Evolutionary conservation across 2,113 vertebrate genomes (phyloP).

Genomic region (Irena cyanogastra): DNA sequence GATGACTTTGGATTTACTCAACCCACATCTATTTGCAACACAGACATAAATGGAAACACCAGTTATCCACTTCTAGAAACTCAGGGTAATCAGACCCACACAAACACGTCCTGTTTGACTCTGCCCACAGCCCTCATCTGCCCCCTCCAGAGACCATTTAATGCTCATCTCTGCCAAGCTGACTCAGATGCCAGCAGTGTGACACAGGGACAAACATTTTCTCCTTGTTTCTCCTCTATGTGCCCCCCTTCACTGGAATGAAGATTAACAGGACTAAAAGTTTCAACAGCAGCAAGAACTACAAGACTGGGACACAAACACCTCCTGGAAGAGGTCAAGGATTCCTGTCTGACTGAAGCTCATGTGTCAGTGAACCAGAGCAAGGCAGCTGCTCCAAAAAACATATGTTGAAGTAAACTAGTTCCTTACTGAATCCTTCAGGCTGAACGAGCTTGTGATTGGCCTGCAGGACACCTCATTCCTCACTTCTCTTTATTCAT

Average conservation of each 20-base stretch:
- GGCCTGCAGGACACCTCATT: background rate
- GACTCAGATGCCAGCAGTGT: background rate
- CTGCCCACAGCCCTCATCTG: background rate
- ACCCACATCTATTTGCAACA: background rate
- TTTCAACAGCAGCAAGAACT: background rate
- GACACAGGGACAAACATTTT: fast-evolving
- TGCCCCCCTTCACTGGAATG: background rate
- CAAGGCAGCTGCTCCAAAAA: background rate
- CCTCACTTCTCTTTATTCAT: background rate
- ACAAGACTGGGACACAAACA: background rate
- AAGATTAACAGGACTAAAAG: background rate
- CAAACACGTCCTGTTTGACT: background rate
- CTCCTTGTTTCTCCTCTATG: background rate
- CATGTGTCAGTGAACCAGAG: background rate
- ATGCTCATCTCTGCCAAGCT: background rate
- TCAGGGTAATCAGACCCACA: background rate
- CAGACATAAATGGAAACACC: background rate
- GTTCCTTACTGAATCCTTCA: background rate
- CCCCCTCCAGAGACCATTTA: background rate
- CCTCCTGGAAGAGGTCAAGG: background rate
- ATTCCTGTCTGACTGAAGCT: background rate
- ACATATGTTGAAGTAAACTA: fast-evolving
- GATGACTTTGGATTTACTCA: background rate
- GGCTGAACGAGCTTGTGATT: background rate
- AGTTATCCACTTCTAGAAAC: fast-evolving